Evolutionary conservation across 2,797 vertebrate genomes (phyloP).

Genomic region (Tinamus major): DNA sequence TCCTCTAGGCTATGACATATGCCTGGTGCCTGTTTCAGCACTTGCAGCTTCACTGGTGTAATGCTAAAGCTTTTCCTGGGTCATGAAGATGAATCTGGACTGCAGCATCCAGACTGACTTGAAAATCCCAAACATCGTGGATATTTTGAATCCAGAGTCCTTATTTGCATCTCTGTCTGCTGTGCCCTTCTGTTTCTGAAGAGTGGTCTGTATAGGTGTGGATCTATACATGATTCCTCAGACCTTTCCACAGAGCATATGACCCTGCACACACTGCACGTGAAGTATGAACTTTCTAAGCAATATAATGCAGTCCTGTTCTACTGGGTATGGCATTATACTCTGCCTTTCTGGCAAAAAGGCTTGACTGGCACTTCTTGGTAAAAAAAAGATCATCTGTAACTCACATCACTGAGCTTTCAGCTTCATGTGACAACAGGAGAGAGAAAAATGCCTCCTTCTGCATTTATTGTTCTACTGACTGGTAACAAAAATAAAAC

Average conservation of each 20-base stretch:
- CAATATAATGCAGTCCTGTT: not conserved
- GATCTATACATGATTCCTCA: not conserved
- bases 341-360: not conserved
- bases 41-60: not conserved
- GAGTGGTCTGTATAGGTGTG: not conserved
- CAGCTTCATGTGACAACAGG: not conserved
- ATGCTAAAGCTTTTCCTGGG: not conserved
- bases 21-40: not conserved
- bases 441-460: not conserved
- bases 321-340: not conserved
- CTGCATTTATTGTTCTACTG: constrained; percentile 10
- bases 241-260: fast-evolving
- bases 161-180: not conserved
- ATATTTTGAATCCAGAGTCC: not conserved
- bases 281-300: not conserved
- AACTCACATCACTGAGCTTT: fast-evolving
- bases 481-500: constrained; percentile 8
- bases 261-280: fast-evolving
- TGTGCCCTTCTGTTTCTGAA: not conserved
- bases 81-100: not conserved
- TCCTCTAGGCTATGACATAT: not conserved
- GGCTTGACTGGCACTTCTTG: not conserved
- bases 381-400: not conserved
- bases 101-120: not conserved
- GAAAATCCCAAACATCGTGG: not conserved